Conservation (phyloP, 2,888 invertebrate genomes). For the Esperia sulphurella region DNA sequence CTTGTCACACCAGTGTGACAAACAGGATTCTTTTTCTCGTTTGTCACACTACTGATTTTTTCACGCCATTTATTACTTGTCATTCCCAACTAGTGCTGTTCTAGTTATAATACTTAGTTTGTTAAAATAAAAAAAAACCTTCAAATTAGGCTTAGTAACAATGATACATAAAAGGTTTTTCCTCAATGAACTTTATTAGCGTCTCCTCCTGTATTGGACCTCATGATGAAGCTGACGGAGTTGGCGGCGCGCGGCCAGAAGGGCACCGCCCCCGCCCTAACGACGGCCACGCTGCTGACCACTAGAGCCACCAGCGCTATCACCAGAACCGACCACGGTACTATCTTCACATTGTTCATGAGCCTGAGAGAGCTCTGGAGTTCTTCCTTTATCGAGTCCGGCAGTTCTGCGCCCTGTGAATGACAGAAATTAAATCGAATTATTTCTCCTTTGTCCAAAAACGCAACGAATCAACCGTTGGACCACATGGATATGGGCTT, state of each 20-base stretch:
- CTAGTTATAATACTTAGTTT: too few species aligned
- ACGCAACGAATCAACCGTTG: too few species aligned
- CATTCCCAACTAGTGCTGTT: too few species aligned
- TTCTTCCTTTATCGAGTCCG: slow-evolving; percentile 46
- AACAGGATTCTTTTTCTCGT: too few species aligned
- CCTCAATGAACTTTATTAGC: slow-evolving; percentile 47
- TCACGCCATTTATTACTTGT: too few species aligned
- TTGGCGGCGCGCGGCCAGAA: slow-evolving; percentile 48
- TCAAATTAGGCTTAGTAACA: too few species aligned
- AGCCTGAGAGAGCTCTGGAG: slow-evolving; percentile 49
- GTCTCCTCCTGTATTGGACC: slow-evolving; percentile 29
- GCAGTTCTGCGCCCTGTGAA: slow-evolving; percentile 62
- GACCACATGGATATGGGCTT: too few species aligned
- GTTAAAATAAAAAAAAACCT: too few species aligned
- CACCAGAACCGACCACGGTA: slow-evolving; percentile 62
- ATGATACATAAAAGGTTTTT: too few species aligned
- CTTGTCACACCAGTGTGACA: too few species aligned
- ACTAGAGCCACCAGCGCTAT: slow-evolving; percentile 35
- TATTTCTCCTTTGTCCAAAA: too few species aligned
- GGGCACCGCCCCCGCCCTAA: slow-evolving; percentile 35
- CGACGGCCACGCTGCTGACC: slow-evolving; percentile 29
- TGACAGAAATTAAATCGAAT: background rate
- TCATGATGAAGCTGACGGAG: slow-evolving; percentile 59
- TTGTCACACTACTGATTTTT: too few species aligned
- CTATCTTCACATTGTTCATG: slow-evolving; percentile 50